Conservation (phyloP, 1,140 invertebrate genomes). For the Lanistes nyassanus region DNA sequence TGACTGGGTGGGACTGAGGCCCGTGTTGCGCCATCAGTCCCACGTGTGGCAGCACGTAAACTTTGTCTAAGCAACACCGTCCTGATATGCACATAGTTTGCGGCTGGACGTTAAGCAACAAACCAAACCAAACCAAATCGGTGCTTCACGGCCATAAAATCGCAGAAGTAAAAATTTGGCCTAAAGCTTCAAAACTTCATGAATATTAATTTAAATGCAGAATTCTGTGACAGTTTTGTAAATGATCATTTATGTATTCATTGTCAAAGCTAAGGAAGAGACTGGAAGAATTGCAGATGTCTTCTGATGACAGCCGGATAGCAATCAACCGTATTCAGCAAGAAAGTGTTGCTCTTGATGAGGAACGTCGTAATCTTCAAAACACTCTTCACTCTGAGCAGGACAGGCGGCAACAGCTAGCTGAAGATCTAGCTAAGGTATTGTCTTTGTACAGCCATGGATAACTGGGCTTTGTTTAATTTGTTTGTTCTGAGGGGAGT, state of each 20-base stretch:
- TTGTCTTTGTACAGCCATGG: background rate
- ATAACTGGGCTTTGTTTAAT: background rate
- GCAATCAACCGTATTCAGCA: constrained; percentile 30
- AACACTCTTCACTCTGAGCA: constrained; percentile 25
- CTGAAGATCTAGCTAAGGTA: constrained; percentile 26
- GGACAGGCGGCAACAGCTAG: constrained; percentile 14
- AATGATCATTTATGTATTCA: background rate
- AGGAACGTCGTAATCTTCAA: constrained; percentile 30
- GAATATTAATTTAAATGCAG: background rate
- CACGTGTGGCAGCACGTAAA: too few species aligned
- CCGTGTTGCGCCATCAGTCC: too few species aligned
- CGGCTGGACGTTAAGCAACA: too few species aligned
- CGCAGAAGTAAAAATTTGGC: too few species aligned
- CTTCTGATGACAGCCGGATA: constrained; percentile 23
- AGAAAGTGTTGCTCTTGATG: constrained; percentile 17
- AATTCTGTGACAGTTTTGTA: background rate
- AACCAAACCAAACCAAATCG: too few species aligned
- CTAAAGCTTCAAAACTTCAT: too few species aligned
- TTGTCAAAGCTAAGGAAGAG: constrained; percentile 25
- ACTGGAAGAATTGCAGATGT: constrained; percentile 23
- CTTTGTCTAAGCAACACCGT: too few species aligned
- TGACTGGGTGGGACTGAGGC: too few species aligned
- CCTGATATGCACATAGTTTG: too few species aligned
- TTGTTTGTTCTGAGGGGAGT: background rate
- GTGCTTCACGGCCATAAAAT: too few species aligned